These are phyloP conservation scores for Cancer borealis DNA, from an alignment of 2,888 invertebrate genomes.

Conservation along the genomic window DNA sequence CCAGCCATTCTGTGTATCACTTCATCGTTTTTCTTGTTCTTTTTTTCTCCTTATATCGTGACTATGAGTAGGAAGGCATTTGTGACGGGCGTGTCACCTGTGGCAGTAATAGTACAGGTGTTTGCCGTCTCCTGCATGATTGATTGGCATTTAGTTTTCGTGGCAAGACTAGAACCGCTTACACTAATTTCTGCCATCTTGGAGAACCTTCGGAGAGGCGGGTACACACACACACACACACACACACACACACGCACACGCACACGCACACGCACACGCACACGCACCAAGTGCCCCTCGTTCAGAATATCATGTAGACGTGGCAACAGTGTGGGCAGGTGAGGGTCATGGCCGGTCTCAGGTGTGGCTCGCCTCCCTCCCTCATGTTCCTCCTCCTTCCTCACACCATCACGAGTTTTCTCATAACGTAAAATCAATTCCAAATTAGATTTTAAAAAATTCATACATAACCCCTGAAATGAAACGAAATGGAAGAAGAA, in stretches of 20 bases:
- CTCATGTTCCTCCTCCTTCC: not conserved
- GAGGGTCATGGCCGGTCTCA: constrained; percentile 22
- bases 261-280: too few species aligned
- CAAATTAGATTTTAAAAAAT: not conserved
- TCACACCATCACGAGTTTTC: not conserved
- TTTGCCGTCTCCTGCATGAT: not conserved
- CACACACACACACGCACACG: too few species aligned
- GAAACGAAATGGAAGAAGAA: not conserved
- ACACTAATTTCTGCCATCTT: not conserved
- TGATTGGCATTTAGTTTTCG: not conserved
- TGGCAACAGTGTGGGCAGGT: constrained; percentile 12
- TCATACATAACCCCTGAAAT: not conserved
- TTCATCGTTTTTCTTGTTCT: not conserved
- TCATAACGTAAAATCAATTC: not conserved
- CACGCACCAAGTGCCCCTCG: not conserved
- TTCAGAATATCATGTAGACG: not conserved
- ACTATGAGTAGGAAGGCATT: not conserved
- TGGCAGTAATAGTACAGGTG: not conserved
- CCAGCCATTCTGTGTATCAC: not conserved
- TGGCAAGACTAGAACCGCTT: not conserved
- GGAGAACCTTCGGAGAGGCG: not conserved
- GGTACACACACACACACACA: not conserved
- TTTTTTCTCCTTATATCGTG: not conserved
- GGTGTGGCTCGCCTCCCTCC: constrained; percentile 25
- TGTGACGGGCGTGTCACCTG: not conserved